phyloP scores from a whole-genome alignment of 2,888 invertebrate species.

The Lithosia quadra region DNA sequence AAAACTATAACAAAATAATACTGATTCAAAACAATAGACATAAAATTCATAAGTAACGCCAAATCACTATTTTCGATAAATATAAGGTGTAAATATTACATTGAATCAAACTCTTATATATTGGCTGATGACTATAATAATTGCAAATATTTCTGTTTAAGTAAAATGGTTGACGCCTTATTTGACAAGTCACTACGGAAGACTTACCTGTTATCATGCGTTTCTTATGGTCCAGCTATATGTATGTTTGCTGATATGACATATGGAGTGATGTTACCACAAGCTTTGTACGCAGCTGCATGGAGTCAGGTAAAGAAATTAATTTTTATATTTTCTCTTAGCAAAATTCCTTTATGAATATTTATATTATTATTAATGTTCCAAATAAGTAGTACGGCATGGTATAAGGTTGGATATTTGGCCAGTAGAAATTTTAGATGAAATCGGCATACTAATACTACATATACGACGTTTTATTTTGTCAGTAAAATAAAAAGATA shows the following conservation, averaged over 20 bases:
- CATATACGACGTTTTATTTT: too few relatives aligned
- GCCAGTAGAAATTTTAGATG: not conserved
- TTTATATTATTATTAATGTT: too few relatives aligned
- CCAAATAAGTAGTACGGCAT: not conserved
- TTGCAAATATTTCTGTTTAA: slow-evolving; percentile 43
- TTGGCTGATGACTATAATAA: too few relatives aligned
- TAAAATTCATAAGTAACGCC: too few relatives aligned
- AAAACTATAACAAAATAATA: too few relatives aligned
- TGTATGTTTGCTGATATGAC: slow-evolving; percentile 83
- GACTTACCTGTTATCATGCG: slow-evolving; percentile 85
- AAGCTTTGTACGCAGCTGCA: slow-evolving; percentile 83
- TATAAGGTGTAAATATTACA: not conserved
- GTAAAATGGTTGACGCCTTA: slow-evolving; percentile 59
- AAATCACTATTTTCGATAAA: too few relatives aligned
- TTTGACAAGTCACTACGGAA: slow-evolving; percentile 86
- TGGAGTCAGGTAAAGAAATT: slow-evolving; percentile 73
- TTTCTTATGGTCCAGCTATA: slow-evolving; percentile 86
- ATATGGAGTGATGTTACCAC: slow-evolving; percentile 85
- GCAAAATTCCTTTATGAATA: too few relatives aligned
- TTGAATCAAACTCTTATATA: too few relatives aligned
- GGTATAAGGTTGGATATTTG: not conserved
- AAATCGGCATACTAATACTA: not conserved
- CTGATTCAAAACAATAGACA: too few relatives aligned
- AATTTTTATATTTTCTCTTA: not conserved
- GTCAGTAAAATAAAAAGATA: not conserved